Evolutionary conservation across 2,113 vertebrate genomes (phyloP), one percentile per base, ranked within the genome.

Genomic region (Bubo blakistoni): DNA sequence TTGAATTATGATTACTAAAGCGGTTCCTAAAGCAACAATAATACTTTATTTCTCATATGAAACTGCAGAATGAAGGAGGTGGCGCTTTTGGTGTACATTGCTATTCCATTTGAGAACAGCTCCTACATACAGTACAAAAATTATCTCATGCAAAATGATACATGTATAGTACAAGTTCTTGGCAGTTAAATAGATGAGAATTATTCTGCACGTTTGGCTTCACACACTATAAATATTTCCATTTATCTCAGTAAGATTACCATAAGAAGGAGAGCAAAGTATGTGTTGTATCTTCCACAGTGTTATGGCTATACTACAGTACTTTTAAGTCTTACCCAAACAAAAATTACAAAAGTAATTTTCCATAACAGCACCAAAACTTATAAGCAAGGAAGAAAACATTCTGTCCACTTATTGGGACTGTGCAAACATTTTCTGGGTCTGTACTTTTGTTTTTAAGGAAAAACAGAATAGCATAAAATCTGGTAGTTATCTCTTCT

Each of bases 1-100:
- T 90, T 76, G 86, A 95, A 18, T 92, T 79, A 30, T 10, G n/a
- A 96, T 97, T 97, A 96, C 36, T 93, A 70, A 97, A 95, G 52
- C 30, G n/a, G 72, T 92, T 94, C 73, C 83, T 95, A 80, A 96
- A 89, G 91, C 55, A 90, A 81, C 46, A 55, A 44, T 66, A 93
- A 62, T 92, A n/a, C 84, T 79, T 90, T 90, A 76, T 96, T 97
- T 97, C 52, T 94, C 15, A 44, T 65, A 58, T 49, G 57, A 88
- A 90, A 94, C 16, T 94, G 65, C 86, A 93, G 65, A 95, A 96
- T 61, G 54, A 95, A 95, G 49, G 54, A 59, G 20, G 16, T 38
- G 32, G 34, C 17, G 9, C 57, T 88, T 94, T 47, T 95, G 49
- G 63, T 86, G 29, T 61, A 90, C 16, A 11, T n/a, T 69, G 70